Evolutionary conservation across 2,888 invertebrate genomes (phyloP).

Genomic region (Polydrusus cervinus): DNA sequence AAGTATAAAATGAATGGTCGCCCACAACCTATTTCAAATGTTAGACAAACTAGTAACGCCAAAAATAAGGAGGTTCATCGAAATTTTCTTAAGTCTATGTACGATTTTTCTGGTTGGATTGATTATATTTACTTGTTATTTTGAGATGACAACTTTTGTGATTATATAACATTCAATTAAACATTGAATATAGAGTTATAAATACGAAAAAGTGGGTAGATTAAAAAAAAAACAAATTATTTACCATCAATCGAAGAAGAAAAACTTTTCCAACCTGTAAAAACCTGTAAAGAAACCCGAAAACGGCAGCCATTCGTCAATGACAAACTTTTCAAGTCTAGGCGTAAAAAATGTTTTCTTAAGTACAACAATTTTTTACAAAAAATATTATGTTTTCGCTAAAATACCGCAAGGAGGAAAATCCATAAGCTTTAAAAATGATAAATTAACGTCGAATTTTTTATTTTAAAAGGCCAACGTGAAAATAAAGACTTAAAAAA

Average conservation of each 20-base stretch:
- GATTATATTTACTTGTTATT: too few relatives aligned
- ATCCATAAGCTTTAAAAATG: constrained; percentile 8
- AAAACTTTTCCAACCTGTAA: constrained; percentile 10
- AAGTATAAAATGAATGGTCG: too few relatives aligned
- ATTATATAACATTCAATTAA: too few relatives aligned
- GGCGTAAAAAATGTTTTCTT: constrained; percentile 18
- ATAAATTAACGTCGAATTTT: constrained; percentile 3
- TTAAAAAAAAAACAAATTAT: constrained; percentile 10
- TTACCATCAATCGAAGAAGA: constrained; percentile 6
- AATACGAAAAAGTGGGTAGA: not conserved
- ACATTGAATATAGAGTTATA: too few relatives aligned
- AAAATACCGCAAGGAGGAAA: constrained; percentile 2
- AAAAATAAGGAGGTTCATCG: too few relatives aligned
- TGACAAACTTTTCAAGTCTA: constrained; percentile 25
- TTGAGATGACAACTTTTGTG: too few relatives aligned
- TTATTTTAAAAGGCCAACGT: not conserved
- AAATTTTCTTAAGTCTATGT: too few relatives aligned
- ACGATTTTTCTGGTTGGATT: too few relatives aligned
- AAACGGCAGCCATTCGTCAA: constrained; percentile 17
- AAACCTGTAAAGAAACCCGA: constrained; percentile 1
- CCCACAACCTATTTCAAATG: too few relatives aligned
- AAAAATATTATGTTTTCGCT: constrained; percentile 18
- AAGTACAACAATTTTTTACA: constrained; percentile 20
- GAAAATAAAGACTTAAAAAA: not conserved
- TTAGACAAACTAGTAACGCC: too few relatives aligned